phyloP scores from a whole-genome alignment of 2,888 invertebrate genomes.

The Acronicta alni region DNA sequence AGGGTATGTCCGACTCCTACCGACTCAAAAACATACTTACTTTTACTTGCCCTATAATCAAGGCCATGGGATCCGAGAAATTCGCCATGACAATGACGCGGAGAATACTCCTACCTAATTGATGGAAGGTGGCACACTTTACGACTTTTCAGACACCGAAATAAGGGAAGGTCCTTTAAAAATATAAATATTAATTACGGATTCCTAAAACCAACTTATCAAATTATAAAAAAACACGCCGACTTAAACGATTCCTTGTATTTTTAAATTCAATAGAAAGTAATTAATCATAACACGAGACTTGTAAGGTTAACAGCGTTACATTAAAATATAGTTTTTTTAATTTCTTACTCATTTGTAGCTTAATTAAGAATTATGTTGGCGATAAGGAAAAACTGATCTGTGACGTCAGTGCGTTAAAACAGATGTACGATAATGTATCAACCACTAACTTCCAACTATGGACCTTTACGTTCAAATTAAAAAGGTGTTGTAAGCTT shows the following conservation, averaged over 20 bases:
- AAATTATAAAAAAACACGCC: conserved; percentile 21
- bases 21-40: too few relatives aligned
- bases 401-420: background rate
- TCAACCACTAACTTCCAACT: background rate
- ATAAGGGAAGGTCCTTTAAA: background rate
- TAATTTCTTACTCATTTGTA: conserved; percentile 34
- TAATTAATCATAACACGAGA: conserved; percentile 33
- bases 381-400: conserved; percentile 9
- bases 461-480: too few relatives aligned
- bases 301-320: conserved; percentile 4
- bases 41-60: too few relatives aligned
- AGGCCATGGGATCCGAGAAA: too few relatives aligned
- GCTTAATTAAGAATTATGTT: conserved; percentile 26
- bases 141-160: too few relatives aligned
- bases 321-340: conserved; percentile 28
- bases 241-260: conserved; percentile 21
- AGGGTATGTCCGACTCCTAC: too few relatives aligned
- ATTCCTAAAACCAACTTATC: conserved; percentile 15
- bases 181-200: background rate
- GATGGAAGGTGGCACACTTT: too few relatives aligned
- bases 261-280: conserved; percentile 34
- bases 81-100: too few relatives aligned
- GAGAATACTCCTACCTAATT: too few relatives aligned
- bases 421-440: background rate
- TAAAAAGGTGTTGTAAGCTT: too few relatives aligned